Percentiles rank a stretch among this genome's conserved stretches.
Evolutionary conservation across 2,888 invertebrate species (phyloP).

Genomic region (Caenorhabditis plicata): DNA sequence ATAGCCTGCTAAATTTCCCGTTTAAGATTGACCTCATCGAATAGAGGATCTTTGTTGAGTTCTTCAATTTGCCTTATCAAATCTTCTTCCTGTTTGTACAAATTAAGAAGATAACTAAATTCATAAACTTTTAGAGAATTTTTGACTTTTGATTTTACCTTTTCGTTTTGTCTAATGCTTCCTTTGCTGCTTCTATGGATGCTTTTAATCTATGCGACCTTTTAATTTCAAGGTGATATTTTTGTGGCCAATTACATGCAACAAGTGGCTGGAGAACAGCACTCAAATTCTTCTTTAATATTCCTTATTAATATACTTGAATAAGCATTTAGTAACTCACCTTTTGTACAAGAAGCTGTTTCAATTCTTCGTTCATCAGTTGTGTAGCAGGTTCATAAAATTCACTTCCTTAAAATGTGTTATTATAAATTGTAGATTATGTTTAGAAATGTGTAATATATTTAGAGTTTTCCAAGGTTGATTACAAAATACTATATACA

Average conservation of each 20-base stretch:
- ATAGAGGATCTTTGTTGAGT: too few relatives aligned
- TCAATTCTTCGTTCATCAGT: slow-evolving; percentile 41
- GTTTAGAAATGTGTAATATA: too few relatives aligned
- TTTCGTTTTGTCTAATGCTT: slow-evolving; percentile 35
- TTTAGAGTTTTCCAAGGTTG: too few relatives aligned
- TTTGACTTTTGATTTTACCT: too few relatives aligned
- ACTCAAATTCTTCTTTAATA: slow-evolving; percentile 35
- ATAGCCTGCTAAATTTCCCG: too few relatives aligned
- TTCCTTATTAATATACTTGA: background rate
- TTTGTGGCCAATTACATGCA: slow-evolving; percentile 39
- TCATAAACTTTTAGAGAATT: background rate
- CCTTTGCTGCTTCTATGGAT: slow-evolving; percentile 42
- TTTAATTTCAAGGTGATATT: slow-evolving; percentile 43
- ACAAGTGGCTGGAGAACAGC: slow-evolving; percentile 38
- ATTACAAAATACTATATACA: too few relatives aligned
- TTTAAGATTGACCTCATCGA: too few relatives aligned
- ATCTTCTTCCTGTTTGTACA: too few relatives aligned
- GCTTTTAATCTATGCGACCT: slow-evolving; percentile 40
- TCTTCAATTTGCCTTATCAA: too few relatives aligned
- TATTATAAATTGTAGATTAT: too few relatives aligned
- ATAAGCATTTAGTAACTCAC: background rate
- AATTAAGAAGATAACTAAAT: background rate
- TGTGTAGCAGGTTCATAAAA: too few relatives aligned
- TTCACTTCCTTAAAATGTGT: too few relatives aligned
- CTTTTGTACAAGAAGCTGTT: slow-evolving; percentile 45